Evolutionary conservation across 1,140 invertebrate species (phyloP), one percentile per base, ranked within the genome.

Genomic region (Micrasema longulum): DNA sequence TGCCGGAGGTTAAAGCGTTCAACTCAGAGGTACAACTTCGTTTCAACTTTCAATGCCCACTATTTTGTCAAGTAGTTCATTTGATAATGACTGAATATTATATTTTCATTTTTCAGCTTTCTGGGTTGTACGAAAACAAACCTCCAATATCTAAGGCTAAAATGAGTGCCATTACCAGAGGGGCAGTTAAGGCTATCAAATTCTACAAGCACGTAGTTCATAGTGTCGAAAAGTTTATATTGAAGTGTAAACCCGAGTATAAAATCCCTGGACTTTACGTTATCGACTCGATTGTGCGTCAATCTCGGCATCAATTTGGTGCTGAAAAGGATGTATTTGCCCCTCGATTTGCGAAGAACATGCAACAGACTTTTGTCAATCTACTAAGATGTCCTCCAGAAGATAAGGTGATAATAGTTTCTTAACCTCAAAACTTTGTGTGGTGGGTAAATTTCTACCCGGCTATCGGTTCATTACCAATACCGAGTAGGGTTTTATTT

Each of bases 171-270:
- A 92, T 99, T 52, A 99, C 97, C 5, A 93, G 95, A 84, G 92
- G 93, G 80, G 97, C 98, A 64, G 98, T 99, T 76, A 98, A 97
- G 85, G 97, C 96, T 47, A 97, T 99, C 75, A 99, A 99, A 84
- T 97, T 99, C 83, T 99, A 99, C 80, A 99, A 99, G 83, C 98
- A 99, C 87, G 97, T 99, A 78, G 98, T 99, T 71, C 97, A 99
- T 83, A 97, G 95, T 88, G 97, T 99, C n/a, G 96, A 97, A 84
- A 97, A 97, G 82, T 97, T 97, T 81, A 96, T 97, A 77, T 90
- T 95, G 79, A 97, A 97, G 91, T 99, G 97, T 86, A 96, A 97
- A 80, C 90, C 95, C 48, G 97, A 99, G 83, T 99, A 98, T 84
- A 99, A 99, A 91, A 93, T 99, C 73, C 96, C 97, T 71, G 97